Evolutionary conservation across 1,140 invertebrate genomes (phyloP).

Genomic region (Micrasema minimum): DNA sequence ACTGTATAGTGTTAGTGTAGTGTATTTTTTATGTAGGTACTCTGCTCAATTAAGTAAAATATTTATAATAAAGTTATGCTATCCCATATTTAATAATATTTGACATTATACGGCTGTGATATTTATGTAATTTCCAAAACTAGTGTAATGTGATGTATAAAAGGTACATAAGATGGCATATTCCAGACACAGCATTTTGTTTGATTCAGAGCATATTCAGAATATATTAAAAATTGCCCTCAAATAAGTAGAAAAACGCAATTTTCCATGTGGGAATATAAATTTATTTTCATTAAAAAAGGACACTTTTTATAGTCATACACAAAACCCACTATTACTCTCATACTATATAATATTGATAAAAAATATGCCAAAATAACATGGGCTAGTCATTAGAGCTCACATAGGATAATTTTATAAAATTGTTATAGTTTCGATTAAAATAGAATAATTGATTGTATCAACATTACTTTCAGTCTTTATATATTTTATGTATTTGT

Average conservation of each 20-base stretch:
- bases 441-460: conserved; percentile 40
- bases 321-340: conserved; percentile 26
- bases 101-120: neutral
- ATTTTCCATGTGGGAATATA: conserved; percentile 33
- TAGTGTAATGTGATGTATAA: neutral
- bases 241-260: neutral
- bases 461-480: conserved; percentile 48
- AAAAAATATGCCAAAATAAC: conserved; percentile 39
- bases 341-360: conserved; percentile 23
- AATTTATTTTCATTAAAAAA: conserved; percentile 43
- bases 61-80: no score
- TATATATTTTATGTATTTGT: conserved; percentile 43
- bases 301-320: conserved; percentile 29
- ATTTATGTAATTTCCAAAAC: conserved; percentile 1
- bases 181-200: no score
- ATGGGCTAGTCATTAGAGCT: conserved; percentile 43
- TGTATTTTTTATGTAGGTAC: no score
- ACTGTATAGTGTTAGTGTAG: no score
- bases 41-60: no score
- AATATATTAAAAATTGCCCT: neutral
- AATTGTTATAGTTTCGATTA: conserved; percentile 18
- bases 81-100: neutral
- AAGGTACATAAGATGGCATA: no score
- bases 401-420: conserved; percentile 12
- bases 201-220: no score